phyloP scores from a whole-genome alignment of 2,888 invertebrate species.

The Enchytraeus crypticus region DNA sequence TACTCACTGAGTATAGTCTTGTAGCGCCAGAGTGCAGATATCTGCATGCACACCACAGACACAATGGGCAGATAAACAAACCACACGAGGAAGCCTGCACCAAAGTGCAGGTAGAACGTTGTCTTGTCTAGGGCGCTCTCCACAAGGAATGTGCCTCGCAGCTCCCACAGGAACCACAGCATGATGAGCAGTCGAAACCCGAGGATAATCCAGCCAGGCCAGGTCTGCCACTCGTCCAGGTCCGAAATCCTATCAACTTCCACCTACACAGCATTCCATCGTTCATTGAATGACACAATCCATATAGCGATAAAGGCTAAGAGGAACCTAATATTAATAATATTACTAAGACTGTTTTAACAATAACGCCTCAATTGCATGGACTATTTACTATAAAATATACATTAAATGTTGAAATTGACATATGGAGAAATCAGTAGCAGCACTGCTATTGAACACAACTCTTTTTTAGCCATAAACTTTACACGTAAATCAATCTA shows the following conservation, averaged over 20 bases:
- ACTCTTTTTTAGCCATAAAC: no score
- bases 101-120: constrained; percentile 81
- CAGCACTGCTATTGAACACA: no score
- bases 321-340: no score
- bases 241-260: constrained; percentile 93
- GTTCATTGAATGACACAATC: no score
- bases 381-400: no score
- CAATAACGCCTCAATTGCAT: not conserved
- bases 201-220: constrained; percentile 91
- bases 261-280: constrained; percentile 65
- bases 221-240: constrained; percentile 91
- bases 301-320: not conserved
- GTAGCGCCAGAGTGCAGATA: constrained; percentile 88
- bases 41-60: constrained; percentile 81
- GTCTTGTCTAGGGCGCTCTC: constrained; percentile 74
- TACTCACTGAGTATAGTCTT: constrained; percentile 78
- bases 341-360: not conserved
- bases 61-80: constrained; percentile 92
- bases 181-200: constrained; percentile 75
- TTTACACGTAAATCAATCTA: no score
- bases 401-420: no score
- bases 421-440: no score
- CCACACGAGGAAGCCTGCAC: constrained; percentile 95
- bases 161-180: constrained; percentile 72
- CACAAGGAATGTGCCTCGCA: constrained; percentile 66